Evolutionary conservation across 2,113 vertebrate species (phyloP).

Genomic region (Megaceryle maxima): DNA sequence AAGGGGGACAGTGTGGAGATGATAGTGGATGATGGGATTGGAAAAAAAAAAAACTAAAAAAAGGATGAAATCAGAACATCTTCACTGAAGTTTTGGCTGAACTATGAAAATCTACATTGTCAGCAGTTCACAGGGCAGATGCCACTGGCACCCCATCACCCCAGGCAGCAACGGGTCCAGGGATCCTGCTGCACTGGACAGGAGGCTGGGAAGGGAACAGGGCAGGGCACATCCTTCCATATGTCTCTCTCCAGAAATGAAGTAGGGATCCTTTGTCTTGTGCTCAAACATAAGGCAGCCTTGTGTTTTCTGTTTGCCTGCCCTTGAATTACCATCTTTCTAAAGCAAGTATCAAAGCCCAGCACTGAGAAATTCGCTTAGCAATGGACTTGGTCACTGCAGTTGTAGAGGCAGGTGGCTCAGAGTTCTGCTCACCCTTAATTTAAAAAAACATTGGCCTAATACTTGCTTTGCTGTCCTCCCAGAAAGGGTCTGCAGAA

Average conservation of each 20-base stretch:
- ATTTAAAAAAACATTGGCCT: not conserved
- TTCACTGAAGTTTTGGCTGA: not conserved
- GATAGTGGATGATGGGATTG: not conserved
- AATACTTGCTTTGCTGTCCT: not conserved
- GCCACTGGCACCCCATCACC: not conserved
- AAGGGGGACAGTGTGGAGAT: not conserved
- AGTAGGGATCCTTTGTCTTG: not conserved
- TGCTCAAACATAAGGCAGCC: not conserved
- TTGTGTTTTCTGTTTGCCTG: not conserved
- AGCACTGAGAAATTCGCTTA: not conserved
- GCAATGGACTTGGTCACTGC: not conserved
- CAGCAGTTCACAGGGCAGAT: not conserved
- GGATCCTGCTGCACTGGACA: not conserved
- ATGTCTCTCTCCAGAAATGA: not conserved
- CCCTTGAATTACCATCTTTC: not conserved
- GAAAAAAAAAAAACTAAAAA: not conserved
- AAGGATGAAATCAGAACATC: not conserved
- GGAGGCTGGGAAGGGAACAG: not conserved
- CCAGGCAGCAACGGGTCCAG: not conserved
- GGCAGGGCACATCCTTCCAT: not conserved
- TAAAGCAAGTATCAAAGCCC: not conserved
- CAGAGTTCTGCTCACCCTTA: not conserved
- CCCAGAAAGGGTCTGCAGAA: not conserved
- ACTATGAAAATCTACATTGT: not conserved
- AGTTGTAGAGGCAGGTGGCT: not conserved